Evolutionary conservation across 2,888 invertebrate genomes (phyloP).

Genomic region (Noctua fimbriata): DNA sequence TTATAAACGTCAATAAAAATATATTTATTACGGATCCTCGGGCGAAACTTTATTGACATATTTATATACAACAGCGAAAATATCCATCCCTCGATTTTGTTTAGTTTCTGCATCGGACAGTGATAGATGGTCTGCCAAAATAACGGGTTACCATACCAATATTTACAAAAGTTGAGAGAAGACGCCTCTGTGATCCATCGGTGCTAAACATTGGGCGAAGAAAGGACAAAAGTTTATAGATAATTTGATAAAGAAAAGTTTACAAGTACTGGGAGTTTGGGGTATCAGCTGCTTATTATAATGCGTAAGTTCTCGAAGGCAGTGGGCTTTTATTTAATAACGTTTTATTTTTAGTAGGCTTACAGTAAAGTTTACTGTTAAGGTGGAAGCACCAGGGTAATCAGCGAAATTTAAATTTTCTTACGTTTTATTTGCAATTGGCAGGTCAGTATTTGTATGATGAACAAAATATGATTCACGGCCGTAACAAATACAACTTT

Average conservation of each 20-base stretch:
- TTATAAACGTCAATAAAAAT: slow-evolving; percentile 45
- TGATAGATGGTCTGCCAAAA: slow-evolving; percentile 80
- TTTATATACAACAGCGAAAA: slow-evolving; percentile 66
- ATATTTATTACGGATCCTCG: slow-evolving; percentile 38
- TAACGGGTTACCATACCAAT: slow-evolving; percentile 79
- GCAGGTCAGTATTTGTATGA: too few relatives aligned
- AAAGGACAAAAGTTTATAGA: slow-evolving; percentile 45
- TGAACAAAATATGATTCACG: too few relatives aligned
- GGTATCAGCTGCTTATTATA: slow-evolving; percentile 35
- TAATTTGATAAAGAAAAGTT: slow-evolving; percentile 50
- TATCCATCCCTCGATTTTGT: slow-evolving; percentile 73
- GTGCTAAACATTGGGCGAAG: slow-evolving; percentile 62
- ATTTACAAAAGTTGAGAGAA: slow-evolving; percentile 76
- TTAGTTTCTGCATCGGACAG: slow-evolving; percentile 76
- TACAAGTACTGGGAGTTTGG: slow-evolving; percentile 6
- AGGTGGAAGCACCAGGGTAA: too few relatives aligned
- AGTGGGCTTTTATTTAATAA: neutral
- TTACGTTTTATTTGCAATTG: too few relatives aligned
- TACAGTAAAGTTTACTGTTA: neutral
- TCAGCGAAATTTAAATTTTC: too few relatives aligned
- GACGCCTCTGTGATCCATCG: slow-evolving; percentile 73
- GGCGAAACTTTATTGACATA: slow-evolving; percentile 69
- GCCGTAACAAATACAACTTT: too few relatives aligned
- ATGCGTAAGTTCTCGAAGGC: neutral
- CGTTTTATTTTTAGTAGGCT: neutral